Evolutionary conservation across 2,113 vertebrate species (phyloP).

Genomic region (Helogale parvula): DNA sequence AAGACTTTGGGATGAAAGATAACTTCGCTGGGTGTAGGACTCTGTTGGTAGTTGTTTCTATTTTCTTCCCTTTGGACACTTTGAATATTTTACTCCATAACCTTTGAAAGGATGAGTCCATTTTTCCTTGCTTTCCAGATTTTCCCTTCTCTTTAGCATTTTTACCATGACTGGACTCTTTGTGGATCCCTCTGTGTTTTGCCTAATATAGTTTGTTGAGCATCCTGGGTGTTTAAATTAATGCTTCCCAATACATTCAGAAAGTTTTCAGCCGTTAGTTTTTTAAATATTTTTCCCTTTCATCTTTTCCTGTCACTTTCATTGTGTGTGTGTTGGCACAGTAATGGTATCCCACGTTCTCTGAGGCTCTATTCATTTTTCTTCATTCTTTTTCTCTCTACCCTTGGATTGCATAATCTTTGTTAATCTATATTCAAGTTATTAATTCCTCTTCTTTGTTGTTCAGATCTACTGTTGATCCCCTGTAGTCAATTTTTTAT

Average conservation of each 20-base stretch:
- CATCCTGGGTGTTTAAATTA: neutral
- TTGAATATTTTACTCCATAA: neutral
- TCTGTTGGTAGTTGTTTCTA: neutral
- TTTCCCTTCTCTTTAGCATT: neutral
- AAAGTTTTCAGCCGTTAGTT: neutral
- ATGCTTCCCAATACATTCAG: neutral
- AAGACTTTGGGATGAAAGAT: neutral
- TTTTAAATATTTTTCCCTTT: neutral
- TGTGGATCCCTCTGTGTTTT: neutral
- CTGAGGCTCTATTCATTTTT: neutral
- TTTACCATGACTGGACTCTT: neutral
- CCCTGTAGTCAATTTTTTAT: neutral
- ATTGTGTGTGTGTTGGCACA: neutral
- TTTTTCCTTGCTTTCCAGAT: neutral
- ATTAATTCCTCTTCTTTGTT: neutral
- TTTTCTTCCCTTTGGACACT: neutral
- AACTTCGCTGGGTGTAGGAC: neutral
- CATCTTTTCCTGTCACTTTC: neutral
- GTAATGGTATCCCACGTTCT: neutral
- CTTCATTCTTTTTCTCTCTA: neutral
- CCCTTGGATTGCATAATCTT: neutral
- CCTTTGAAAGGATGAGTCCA: neutral
- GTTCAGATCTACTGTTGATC: neutral
- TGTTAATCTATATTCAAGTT: neutral
- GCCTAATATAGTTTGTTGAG: neutral